Conservation (phyloP, 2,797 vertebrate species). For the Rhodeus uyekii region DNA sequence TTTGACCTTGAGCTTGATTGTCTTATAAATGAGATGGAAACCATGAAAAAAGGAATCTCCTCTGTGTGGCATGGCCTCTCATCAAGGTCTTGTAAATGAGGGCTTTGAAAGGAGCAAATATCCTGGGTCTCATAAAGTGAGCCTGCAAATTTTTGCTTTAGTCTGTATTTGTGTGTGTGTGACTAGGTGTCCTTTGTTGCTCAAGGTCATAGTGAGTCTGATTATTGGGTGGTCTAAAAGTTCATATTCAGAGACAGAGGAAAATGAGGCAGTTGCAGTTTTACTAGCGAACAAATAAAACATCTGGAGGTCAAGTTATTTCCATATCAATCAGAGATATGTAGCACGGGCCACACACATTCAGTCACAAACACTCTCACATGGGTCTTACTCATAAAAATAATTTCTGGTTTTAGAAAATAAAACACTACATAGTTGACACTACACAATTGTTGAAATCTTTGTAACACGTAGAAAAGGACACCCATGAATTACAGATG, state of each 20-base stretch:
- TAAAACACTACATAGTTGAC: neutral
- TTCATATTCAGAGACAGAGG: conserved; percentile 19
- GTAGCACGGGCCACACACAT: conserved; percentile 36
- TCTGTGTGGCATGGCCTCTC: conserved; percentile 33
- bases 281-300: conserved; percentile 49
- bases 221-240: conserved; percentile 25
- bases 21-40: conserved; percentile 41
- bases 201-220: conserved; percentile 23
- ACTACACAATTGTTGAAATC: neutral
- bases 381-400: neutral
- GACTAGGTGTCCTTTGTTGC: conserved; percentile 33
- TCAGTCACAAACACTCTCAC: neutral
- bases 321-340: conserved; percentile 35
- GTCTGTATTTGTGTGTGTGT: conserved; percentile 23
- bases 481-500: neutral
- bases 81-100: conserved; percentile 55
- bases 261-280: conserved; percentile 27
- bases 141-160: conserved; percentile 23
- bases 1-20: conserved; percentile 58
- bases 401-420: neutral
- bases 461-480: neutral
- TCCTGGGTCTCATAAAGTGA: conserved; percentile 53
- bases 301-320: conserved; percentile 20
- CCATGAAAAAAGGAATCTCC: conserved; percentile 39
- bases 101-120: conserved; percentile 50